phyloP scores from a whole-genome alignment of 2,797 vertebrate species.

The Schizothorax lantsangensis region DNA sequence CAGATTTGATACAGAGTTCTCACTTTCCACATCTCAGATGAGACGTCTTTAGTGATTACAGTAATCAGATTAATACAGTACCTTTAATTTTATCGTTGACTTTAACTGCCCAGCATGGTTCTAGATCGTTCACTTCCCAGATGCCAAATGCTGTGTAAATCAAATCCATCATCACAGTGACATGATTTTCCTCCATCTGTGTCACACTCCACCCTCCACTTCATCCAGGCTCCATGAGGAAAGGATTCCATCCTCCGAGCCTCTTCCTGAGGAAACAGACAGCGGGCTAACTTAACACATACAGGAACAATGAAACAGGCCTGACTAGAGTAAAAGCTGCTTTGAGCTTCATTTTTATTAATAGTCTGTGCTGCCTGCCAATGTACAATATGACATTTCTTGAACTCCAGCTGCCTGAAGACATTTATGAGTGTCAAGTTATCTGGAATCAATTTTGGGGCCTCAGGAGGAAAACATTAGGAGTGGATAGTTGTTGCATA shows the following conservation, averaged over 20 bases:
- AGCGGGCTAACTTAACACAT: slow-evolving; percentile 31
- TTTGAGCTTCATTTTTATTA: slow-evolving; percentile 20
- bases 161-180: slow-evolving; percentile 23
- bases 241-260: slow-evolving; percentile 21
- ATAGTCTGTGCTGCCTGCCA: background rate
- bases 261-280: slow-evolving; percentile 54
- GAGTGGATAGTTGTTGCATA: background rate
- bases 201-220: background rate
- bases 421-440: slow-evolving; percentile 1
- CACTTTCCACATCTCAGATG: background rate
- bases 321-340: background rate
- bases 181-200: slow-evolving; percentile 34
- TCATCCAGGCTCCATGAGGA: background rate
- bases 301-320: slow-evolving; percentile 16
- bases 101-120: background rate
- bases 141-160: slow-evolving; percentile 1
- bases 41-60: background rate
- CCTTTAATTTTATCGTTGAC: background rate
- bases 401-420: background rate
- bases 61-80: background rate
- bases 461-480: background rate
- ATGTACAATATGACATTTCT: background rate
- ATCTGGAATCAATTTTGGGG: slow-evolving; percentile 15
- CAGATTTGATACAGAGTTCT: background rate
- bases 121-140: background rate